Evolutionary conservation across 2,113 vertebrate genomes (phyloP).

Genomic region (Indri indri): DNA sequence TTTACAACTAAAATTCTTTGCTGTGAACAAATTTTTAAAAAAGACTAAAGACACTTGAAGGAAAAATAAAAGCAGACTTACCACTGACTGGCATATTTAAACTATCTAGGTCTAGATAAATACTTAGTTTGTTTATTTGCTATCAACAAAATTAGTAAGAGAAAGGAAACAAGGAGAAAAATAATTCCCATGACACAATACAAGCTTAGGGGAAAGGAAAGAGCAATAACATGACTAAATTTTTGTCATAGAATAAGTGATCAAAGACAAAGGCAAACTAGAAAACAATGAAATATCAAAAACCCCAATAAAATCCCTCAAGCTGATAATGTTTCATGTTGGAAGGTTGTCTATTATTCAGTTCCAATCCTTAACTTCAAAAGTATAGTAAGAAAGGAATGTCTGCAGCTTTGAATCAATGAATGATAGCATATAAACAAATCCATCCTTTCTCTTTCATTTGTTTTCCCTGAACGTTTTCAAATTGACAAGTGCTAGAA

Average conservation of each 20-base stretch:
- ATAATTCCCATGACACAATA: neutral
- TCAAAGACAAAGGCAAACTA: slow-evolving; percentile 68
- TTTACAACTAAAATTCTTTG: neutral
- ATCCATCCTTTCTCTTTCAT: neutral
- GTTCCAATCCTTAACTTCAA: slow-evolving; percentile 70
- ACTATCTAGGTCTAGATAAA: neutral
- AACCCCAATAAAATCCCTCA: slow-evolving; percentile 34
- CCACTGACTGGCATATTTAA: neutral
- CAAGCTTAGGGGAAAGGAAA: slow-evolving; percentile 32
- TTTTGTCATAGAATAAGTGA: slow-evolving; percentile 58
- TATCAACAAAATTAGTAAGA: neutral
- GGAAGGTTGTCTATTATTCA: slow-evolving; percentile 64
- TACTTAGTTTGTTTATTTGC: neutral
- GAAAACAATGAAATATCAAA: slow-evolving; percentile 48
- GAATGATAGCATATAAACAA: slow-evolving; percentile 64
- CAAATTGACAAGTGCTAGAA: slow-evolving; percentile 71
- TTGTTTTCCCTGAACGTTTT: slow-evolving; percentile 77
- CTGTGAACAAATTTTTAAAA: neutral
- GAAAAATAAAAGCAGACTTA: slow-evolving; percentile 22
- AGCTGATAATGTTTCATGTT: slow-evolving; percentile 58
- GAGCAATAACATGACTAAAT: slow-evolving; percentile 47
- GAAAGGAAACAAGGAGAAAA: neutral
- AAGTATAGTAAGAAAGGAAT: slow-evolving; percentile 56
- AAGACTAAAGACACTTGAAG: slow-evolving; percentile 17
- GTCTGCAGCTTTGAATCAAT: slow-evolving; percentile 36